Conservation (phyloP, 2,888 invertebrate genomes). For the Selenia dentaria region DNA sequence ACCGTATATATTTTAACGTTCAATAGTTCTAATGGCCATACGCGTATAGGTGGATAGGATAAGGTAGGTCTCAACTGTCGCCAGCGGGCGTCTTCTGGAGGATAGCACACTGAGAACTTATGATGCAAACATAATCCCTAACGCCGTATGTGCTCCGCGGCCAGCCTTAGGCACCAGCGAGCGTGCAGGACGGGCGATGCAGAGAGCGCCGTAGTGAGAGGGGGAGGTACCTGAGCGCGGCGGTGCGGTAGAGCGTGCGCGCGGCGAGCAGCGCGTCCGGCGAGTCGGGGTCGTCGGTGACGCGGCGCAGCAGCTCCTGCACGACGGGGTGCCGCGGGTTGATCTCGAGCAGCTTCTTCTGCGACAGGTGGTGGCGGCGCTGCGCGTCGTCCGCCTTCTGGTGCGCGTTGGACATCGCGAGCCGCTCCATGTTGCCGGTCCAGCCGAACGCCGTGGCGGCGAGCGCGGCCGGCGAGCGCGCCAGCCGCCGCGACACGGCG, state of each 20-base stretch:
- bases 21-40: no score
- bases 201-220: no score
- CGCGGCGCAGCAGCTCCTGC: slow-evolving; percentile 92
- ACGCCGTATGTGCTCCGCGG: no score
- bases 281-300: slow-evolving; percentile 69
- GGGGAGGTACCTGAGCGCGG: slow-evolving; percentile 24
- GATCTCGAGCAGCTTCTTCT: slow-evolving; percentile 98
- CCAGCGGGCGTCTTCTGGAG: no score
- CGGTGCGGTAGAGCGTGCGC: slow-evolving; percentile 88
- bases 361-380: slow-evolving; percentile 93
- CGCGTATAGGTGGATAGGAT: no score
- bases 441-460: slow-evolving; percentile 99
- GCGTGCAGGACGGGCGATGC: no score
- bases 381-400: slow-evolving; percentile 97
- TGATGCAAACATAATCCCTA: no score
- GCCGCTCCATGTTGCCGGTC: slow-evolving; percentile 99
- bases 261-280: slow-evolving; percentile 80
- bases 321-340: slow-evolving; percentile 99
- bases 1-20: no score
- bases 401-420: slow-evolving; percentile 97
- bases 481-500: slow-evolving; percentile 58
- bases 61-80: no score
- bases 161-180: no score
- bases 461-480: slow-evolving; percentile 95
- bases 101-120: no score